Conservation (phyloP, 2,797 vertebrate genomes). For the Sebastiscus albofasciatus region DNA sequence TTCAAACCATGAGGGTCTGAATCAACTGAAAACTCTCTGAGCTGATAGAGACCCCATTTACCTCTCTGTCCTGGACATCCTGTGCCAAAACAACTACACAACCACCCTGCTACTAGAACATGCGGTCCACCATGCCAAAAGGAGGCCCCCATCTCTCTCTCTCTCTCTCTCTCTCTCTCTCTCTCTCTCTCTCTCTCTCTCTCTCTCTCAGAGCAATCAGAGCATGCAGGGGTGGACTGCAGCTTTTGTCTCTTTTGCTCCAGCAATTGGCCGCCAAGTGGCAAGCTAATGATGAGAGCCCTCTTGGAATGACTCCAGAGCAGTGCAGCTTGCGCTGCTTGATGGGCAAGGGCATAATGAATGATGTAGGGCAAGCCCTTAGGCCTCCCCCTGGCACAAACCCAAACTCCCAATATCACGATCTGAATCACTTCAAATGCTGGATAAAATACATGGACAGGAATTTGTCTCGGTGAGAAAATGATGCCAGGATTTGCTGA, state of each 20-base stretch:
- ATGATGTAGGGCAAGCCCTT: slow-evolving; percentile 78
- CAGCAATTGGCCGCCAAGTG: slow-evolving; percentile 83
- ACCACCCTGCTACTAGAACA: slow-evolving; percentile 66
- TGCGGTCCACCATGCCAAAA: slow-evolving; percentile 69
- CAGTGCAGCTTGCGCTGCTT: slow-evolving; percentile 66
- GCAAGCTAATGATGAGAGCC: slow-evolving; percentile 84
- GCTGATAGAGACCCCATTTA: slow-evolving; percentile 69
- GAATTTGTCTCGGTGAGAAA: slow-evolving; percentile 34
- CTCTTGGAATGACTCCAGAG: slow-evolving; percentile 73
- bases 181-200: slow-evolving; percentile 23
- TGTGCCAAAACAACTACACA: slow-evolving; percentile 74
- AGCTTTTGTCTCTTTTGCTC: slow-evolving; percentile 78
- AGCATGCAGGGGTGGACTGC: slow-evolving; percentile 82
- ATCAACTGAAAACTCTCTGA: slow-evolving; percentile 44
- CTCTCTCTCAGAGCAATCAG: slow-evolving; percentile 79
- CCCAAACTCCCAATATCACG: slow-evolving; percentile 43
- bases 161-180: slow-evolving; percentile 2
- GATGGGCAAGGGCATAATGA: slow-evolving; percentile 74
- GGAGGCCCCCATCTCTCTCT: slow-evolving; percentile 70
- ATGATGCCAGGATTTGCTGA: not conserved
- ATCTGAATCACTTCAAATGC: slow-evolving; percentile 43
- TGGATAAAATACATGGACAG: slow-evolving; percentile 22
- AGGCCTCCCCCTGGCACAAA: slow-evolving; percentile 68
- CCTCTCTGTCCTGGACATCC: slow-evolving; percentile 62
- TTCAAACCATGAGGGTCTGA: slow-evolving; percentile 36